A percentile compares a stretch with the other conserved stretches of the same genome.
Conservation (phyloP, 2,888 invertebrate species). For the Fabriciana adippe region DNA sequence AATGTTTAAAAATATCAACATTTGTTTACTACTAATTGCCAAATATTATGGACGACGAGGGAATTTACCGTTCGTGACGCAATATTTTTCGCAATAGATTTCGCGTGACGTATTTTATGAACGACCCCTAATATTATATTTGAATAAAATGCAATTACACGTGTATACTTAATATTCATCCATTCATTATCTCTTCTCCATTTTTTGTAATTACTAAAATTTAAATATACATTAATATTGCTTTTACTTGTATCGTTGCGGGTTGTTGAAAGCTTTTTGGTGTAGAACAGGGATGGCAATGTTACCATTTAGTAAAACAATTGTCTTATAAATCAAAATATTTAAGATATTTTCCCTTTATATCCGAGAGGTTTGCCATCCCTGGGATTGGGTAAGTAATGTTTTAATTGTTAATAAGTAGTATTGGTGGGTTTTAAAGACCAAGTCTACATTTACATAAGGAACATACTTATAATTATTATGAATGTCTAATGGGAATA, state of each 20-base stretch:
- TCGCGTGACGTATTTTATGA: too few relatives aligned
- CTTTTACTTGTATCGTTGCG: constrained; percentile 1
- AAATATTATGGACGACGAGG: too few relatives aligned
- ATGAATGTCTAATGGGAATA: not conserved
- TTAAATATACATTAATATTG: constrained; percentile 5
- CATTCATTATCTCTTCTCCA: not conserved
- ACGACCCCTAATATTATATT: constrained; percentile 1
- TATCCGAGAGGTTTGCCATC: not conserved
- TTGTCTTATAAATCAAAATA: too few relatives aligned
- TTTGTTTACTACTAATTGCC: too few relatives aligned
- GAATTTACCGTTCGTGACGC: too few relatives aligned
- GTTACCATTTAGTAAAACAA: not conserved
- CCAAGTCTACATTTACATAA: constrained; percentile 9
- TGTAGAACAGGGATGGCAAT: constrained; percentile 4
- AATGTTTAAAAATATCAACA: too few relatives aligned
- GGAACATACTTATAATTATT: constrained; percentile 2
- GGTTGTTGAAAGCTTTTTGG: constrained; percentile 8
- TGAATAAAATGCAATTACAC: constrained; percentile 14
- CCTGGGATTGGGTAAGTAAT: constrained; percentile 5
- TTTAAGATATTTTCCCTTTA: too few relatives aligned
- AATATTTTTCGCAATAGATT: too few relatives aligned
- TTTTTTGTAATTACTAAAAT: not conserved
- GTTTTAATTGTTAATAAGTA: not conserved
- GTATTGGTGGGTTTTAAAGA: constrained; percentile 7
- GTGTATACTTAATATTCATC: constrained; percentile 1